These are phyloP conservation scores for Zoanthus sansibaricus DNA, from an alignment of 92 coral and sea anemone genomes.

Conservation along the genomic window DNA sequence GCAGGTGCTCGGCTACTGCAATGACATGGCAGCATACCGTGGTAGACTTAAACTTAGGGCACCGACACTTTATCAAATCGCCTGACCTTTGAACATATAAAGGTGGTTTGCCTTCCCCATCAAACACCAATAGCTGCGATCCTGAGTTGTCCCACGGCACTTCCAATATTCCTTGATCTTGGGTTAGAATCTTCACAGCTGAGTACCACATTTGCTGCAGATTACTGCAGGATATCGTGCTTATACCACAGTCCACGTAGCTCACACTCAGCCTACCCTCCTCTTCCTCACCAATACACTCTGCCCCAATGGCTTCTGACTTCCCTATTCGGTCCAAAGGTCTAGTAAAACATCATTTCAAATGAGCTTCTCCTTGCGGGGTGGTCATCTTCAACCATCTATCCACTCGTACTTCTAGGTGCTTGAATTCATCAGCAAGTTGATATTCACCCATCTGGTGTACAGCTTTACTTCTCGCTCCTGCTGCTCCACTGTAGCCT, in stretches of 20 bases:
- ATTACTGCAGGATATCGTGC: constrained; percentile 38
- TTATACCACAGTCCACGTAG: constrained; percentile 52
- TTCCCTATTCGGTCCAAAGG: constrained; percentile 51
- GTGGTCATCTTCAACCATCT: constrained; percentile 48
- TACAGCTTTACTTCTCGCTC: constrained; percentile 63
- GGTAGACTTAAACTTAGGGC: constrained; percentile 52
- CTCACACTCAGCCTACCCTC: constrained; percentile 39
- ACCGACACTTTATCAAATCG: constrained; percentile 43
- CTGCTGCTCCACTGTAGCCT: constrained; percentile 57
- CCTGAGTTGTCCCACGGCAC: constrained; percentile 57
- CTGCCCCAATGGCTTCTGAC: constrained; percentile 24
- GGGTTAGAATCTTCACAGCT: constrained; percentile 43
- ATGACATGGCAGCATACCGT: constrained; percentile 29
- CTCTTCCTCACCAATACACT: constrained; percentile 35
- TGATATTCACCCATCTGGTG: constrained; percentile 63
- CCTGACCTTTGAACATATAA: constrained; percentile 35
- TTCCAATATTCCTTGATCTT: constrained; percentile 32
- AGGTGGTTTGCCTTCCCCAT: constrained; percentile 49
- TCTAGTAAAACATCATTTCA: constrained; percentile 38
- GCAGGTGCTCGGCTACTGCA: constrained; percentile 52
- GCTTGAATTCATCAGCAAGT: constrained; percentile 52
- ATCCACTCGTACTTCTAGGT: constrained; percentile 56
- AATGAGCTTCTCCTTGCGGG: constrained; percentile 50
- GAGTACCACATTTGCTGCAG: constrained; percentile 48
- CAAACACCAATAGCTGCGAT: constrained; percentile 49